Evolutionary conservation across 2,888 invertebrate genomes (phyloP).

Genomic region (Icerya purchasi): DNA sequence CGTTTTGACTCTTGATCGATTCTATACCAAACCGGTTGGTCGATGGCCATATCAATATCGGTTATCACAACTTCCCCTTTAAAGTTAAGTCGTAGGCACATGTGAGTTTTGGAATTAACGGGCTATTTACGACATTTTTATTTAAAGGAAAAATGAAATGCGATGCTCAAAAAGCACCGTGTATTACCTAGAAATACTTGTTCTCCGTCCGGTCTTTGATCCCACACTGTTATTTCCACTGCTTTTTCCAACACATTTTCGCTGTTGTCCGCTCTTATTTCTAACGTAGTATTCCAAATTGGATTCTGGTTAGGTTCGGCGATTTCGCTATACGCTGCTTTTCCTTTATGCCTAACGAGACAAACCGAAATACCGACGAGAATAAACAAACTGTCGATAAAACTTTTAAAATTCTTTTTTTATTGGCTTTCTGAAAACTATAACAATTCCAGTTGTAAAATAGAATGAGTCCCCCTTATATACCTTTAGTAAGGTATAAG

Average conservation of each 20-base stretch:
- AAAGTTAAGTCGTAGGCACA: too few relatives aligned
- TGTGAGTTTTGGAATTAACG: too few relatives aligned
- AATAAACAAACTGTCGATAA: too few relatives aligned
- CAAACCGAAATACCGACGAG: too few relatives aligned
- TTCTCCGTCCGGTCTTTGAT: slow-evolving; percentile 47
- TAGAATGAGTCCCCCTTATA: background rate
- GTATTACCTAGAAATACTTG: slow-evolving; percentile 52
- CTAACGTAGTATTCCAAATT: slow-evolving; percentile 78
- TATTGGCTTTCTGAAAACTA: too few relatives aligned
- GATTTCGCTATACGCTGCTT: slow-evolving; percentile 59
- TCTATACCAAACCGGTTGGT: slow-evolving; percentile 76
- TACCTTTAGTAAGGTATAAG: too few relatives aligned
- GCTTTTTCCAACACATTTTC: slow-evolving; percentile 50
- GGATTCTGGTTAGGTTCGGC: slow-evolving; percentile 72
- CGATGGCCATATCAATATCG: slow-evolving; percentile 23
- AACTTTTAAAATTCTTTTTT: too few relatives aligned
- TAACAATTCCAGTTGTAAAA: too few relatives aligned
- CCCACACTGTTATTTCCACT: slow-evolving; percentile 74
- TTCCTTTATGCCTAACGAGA: slow-evolving; percentile 53
- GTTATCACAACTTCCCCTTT: slow-evolving; percentile 9
- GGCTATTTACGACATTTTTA: too few relatives aligned
- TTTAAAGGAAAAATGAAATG: background rate
- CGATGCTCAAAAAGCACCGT: too few relatives aligned
- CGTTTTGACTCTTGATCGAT: slow-evolving; percentile 42
- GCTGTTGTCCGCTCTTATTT: slow-evolving; percentile 51